Conservation (phyloP, 2,797 vertebrate species). For the Philypnodon macrostomus region DNA sequence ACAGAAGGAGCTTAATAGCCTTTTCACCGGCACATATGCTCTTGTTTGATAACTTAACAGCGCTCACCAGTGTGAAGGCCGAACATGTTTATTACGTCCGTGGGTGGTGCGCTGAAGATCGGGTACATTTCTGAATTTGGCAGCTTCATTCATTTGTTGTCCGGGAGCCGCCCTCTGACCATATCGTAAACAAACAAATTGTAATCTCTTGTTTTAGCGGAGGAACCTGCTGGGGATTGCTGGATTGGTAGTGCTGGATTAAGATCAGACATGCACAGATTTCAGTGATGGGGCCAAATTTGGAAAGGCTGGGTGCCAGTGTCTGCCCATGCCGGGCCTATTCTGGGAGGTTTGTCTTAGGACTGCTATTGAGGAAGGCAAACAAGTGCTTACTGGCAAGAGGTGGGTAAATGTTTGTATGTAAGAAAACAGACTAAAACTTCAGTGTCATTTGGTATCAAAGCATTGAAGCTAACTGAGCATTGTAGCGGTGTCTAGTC, state of each 20-base stretch:
- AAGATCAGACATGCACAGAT: constrained; percentile 40
- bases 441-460: not conserved
- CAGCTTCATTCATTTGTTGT: constrained; percentile 34
- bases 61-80: constrained; percentile 21
- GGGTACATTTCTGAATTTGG: constrained; percentile 21
- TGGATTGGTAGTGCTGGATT: constrained; percentile 38
- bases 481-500: not conserved
- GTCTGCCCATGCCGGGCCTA: constrained; percentile 12
- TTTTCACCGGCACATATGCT: constrained; percentile 29
- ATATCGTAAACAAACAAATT: constrained; percentile 44
- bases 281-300: constrained; percentile 42
- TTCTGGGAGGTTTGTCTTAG: constrained; percentile 5
- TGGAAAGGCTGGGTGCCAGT: constrained; percentile 29
- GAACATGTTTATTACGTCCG: constrained; percentile 3
- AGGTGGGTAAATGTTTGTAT: no score
- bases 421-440: not conserved
- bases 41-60: constrained; percentile 30
- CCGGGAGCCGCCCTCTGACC: constrained; percentile 43
- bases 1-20: constrained; percentile 21
- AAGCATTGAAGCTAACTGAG: not conserved
- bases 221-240: constrained; percentile 42
- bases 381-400: not conserved
- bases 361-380: constrained; percentile 1
- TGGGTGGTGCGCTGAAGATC: constrained; percentile 10
- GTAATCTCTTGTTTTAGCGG: constrained; percentile 49